Evolutionary conservation across 1,140 invertebrate genomes (phyloP), one percentile per base, ranked within the genome.

Genomic region (Drosophila ficusphila): DNA sequence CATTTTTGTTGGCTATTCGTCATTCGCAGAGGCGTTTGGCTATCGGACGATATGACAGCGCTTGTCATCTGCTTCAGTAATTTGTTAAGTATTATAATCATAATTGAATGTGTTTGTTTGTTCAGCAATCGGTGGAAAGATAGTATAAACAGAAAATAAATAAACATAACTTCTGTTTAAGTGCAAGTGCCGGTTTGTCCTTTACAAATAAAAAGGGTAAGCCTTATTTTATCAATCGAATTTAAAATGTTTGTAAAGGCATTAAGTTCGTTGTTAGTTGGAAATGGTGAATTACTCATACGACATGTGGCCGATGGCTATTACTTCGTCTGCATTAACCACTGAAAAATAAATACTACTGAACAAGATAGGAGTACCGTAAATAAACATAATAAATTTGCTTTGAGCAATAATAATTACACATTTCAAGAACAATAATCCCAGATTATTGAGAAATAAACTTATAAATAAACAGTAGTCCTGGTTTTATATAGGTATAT

Each of bases 21-120:
- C 79, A 83, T 85, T 51, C 19, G 1, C 27, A 49, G 8, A 2
- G n/a, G 12, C 16, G 36, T 65, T 57, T 14, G 33, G 29, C 34
- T 78, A 85, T 75, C 75, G 41, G 2, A 23, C 7, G 46, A 34
- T 60, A 25, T 49, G 49, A 56, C 51, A 65, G 36, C 52, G n/a
- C 68, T 53, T 74, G 79, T 78, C 74, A 82, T 83, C 27, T 33
- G 33, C 33, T 62, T 51, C 25, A 56, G 42, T 83, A 54, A 68
- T 74, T 72, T 73, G 60, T 69, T 64, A 64, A 61, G 61, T 29
- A 54, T 33, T 41, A 41, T 54, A 72, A 60, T 72, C 54, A 72
- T 72, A 53, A 72, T 73, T 73, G 34, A 62, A 25, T 39, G 25
- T 25, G 34, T 42, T 67, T 67, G 60, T 67, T 65, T 67, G 16